Conservation (phyloP, 1,140 invertebrate species). For the Aphidius gifuensis region DNA sequence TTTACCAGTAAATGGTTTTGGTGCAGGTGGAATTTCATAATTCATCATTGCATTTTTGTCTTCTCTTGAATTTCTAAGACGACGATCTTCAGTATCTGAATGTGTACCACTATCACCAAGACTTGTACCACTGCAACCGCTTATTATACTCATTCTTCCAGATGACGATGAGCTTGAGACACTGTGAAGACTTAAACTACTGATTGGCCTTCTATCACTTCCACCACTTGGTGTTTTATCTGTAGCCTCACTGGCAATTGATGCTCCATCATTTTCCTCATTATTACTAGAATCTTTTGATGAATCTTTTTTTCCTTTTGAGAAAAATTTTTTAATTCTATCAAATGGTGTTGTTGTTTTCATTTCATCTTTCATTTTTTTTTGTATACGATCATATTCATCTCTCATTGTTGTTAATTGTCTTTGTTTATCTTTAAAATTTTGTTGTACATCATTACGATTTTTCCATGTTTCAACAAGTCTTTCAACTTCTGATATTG, state of each 20-base stretch:
- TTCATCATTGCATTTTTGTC: constrained; percentile 43
- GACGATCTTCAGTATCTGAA: constrained; percentile 76
- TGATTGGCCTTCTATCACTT: constrained; percentile 61
- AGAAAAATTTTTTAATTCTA: constrained; percentile 73
- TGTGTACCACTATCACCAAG: constrained; percentile 80
- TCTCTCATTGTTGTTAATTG: constrained; percentile 74
- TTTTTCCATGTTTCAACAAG: constrained; percentile 81
- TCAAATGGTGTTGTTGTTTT: constrained; percentile 77
- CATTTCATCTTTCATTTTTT: constrained; percentile 67
- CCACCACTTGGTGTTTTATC: constrained; percentile 39
- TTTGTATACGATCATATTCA: constrained; percentile 78
- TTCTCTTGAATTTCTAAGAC: constrained; percentile 47
- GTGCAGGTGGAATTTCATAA: constrained; percentile 53
- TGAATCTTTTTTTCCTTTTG: constrained; percentile 58
- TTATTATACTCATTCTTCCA: constrained; percentile 73
- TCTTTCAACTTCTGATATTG: constrained; percentile 78
- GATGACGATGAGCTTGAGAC: constrained; percentile 73
- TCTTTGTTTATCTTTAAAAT: constrained; percentile 79
- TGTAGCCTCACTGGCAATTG: constrained; percentile 31
- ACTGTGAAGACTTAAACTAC: constrained; percentile 70
- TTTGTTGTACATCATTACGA: constrained; percentile 80
- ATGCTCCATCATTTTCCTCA: constrained; percentile 30
- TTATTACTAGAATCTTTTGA: neutral
- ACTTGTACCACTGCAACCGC: constrained; percentile 71
- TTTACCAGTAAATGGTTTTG: constrained; percentile 46